Conservation (phyloP, 2,797 vertebrate species). For the Ispidina picta region DNA sequence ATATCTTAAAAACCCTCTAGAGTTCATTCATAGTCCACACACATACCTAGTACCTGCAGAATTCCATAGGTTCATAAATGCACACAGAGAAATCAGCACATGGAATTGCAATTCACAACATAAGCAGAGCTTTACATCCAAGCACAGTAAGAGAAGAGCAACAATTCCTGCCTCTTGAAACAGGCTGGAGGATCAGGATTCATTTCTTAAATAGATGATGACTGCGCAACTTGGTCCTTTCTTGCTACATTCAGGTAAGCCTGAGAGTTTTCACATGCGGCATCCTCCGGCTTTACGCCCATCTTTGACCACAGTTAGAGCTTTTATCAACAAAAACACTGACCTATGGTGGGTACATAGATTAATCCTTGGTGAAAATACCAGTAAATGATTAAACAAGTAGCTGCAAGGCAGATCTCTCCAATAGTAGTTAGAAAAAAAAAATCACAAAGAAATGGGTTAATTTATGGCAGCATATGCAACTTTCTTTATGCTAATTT, state of each 20-base stretch:
- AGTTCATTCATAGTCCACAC: neutral
- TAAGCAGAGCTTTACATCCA: neutral
- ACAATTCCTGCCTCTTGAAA: neutral
- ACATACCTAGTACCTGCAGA: accelerated
- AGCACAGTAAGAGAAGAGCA: neutral
- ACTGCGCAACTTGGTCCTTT: neutral
- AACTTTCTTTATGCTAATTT: neutral
- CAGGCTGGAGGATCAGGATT: neutral
- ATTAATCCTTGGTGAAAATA: neutral
- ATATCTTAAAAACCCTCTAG: neutral
- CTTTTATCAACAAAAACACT: neutral
- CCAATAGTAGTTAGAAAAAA: neutral
- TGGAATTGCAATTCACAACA: neutral
- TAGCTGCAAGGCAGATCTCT: neutral
- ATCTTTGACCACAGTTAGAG: neutral
- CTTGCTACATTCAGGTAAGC: neutral
- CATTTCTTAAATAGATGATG: neutral
- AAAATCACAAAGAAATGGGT: neutral
- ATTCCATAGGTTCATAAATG: no score
- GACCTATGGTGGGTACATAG: neutral
- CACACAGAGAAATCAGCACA: neutral
- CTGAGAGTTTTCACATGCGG: neutral
- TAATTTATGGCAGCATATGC: neutral
- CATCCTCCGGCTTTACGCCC: neutral
- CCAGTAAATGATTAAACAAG: neutral